Evolutionary conservation across 2,797 vertebrate genomes (phyloP).

Genomic region (Fundulus diaphanus): DNA sequence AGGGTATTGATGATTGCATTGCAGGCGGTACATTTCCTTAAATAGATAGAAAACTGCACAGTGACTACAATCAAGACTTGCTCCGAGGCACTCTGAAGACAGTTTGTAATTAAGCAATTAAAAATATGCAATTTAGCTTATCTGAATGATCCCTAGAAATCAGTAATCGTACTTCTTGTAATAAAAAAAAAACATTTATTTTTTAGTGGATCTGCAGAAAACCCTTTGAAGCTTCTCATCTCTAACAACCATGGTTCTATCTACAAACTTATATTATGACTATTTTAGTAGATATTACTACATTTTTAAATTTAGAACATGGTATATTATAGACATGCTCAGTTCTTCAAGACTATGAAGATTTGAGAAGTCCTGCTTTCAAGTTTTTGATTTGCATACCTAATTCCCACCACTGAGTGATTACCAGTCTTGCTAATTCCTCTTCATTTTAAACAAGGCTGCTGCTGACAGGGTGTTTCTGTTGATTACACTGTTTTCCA

Average conservation of each 20-base stretch:
- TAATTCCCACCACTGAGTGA: slow-evolving; percentile 10
- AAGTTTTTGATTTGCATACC: slow-evolving; percentile 25
- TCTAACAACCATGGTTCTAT: not conserved
- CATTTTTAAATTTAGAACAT: not conserved
- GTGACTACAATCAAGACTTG: slow-evolving; percentile 11
- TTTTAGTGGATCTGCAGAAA: no score
- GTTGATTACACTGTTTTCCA: slow-evolving; percentile 4
- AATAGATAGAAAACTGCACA: slow-evolving; percentile 33
- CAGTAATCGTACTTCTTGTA: not conserved
- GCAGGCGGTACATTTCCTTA: slow-evolving; percentile 20
- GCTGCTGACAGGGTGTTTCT: slow-evolving; percentile 9
- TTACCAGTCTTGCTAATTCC: slow-evolving; percentile 5
- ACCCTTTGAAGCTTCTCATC: not conserved
- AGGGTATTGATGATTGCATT: slow-evolving; percentile 34
- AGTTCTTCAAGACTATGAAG: not conserved
- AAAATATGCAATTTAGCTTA: not conserved
- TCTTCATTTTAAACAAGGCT: slow-evolving; percentile 13
- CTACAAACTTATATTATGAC: not conserved
- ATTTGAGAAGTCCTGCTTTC: slow-evolving; percentile 12
- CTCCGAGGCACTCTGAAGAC: slow-evolving; percentile 12
- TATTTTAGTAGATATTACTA: not conserved
- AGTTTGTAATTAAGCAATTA: slow-evolving; percentile 26
- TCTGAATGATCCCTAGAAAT: not conserved
- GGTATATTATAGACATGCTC: not conserved
- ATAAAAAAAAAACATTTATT: no score